These are phyloP conservation scores for Gallinago nigripennis DNA, from an alignment of 2,797 vertebrate genomes.

Conservation along the genomic window DNA sequence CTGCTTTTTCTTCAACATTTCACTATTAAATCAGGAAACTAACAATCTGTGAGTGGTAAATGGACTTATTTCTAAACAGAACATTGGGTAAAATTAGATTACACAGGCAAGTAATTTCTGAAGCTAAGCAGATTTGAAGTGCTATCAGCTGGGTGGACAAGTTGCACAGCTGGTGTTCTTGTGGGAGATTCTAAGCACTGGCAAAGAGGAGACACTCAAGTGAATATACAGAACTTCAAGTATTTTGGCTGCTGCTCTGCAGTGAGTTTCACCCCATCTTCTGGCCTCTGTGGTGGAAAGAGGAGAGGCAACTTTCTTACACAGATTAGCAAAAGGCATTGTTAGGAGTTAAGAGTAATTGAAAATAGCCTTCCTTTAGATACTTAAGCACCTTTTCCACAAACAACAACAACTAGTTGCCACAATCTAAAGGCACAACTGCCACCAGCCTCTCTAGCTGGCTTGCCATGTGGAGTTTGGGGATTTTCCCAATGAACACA, in stretches of 20 bases:
- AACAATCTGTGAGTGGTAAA: conserved; percentile 67
- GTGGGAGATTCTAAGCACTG: background rate
- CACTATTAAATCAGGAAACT: conserved; percentile 65
- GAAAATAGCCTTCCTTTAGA: background rate
- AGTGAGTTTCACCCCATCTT: background rate
- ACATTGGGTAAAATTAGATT: conserved; percentile 69
- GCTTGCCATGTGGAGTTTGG: accelerated
- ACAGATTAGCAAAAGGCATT: background rate
- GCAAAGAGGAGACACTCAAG: background rate
- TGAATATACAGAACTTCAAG: background rate
- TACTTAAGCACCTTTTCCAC: background rate
- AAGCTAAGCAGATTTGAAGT: conserved; percentile 71
- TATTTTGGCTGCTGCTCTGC: background rate
- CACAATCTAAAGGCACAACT: accelerated
- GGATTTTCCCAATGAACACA: background rate
- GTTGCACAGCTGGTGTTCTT: conserved; percentile 49
- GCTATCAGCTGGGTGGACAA: conserved; percentile 68
- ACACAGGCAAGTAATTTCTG: conserved; percentile 65
- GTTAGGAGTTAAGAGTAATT: background rate
- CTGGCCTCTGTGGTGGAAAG: background rate
- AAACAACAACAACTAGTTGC: background rate
- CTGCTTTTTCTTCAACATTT: conserved; percentile 56
- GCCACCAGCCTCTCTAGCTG: background rate
- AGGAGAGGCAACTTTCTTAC: background rate
- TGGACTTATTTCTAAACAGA: conserved; percentile 68